phyloP scores from a whole-genome alignment of 2,113 vertebrate species.

The Agapornis roseicollis region DNA sequence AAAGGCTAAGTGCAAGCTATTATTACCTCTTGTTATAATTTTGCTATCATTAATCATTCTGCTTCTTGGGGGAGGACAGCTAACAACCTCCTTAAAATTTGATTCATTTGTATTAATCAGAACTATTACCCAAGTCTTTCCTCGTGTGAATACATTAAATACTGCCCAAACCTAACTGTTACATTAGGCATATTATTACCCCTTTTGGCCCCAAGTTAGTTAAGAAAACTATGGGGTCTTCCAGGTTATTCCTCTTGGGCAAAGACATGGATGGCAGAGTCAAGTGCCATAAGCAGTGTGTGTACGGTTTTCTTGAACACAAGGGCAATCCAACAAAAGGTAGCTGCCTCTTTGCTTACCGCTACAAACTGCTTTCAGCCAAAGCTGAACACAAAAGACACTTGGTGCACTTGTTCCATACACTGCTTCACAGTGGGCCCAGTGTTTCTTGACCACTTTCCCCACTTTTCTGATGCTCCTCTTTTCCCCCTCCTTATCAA shows the following conservation, averaged over 20 bases:
- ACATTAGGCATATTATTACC: neutral
- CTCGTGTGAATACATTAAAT: neutral
- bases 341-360: neutral
- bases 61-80: slow-evolving; percentile 19
- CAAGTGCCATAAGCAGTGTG: neutral
- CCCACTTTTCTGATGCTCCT: neutral
- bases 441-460: neutral
- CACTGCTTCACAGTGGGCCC: neutral
- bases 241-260: neutral
- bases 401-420: neutral
- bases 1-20: neutral
- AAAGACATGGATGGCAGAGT: neutral
- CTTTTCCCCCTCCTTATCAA: neutral
- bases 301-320: neutral
- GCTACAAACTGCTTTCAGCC: neutral
- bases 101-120: slow-evolving; percentile 6
- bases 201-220: neutral
- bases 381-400: neutral
- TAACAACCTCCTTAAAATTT: neutral
- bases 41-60: slow-evolving; percentile 8
- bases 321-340: neutral
- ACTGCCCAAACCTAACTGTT: neutral
- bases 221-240: neutral
- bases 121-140: neutral
- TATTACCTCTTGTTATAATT: slow-evolving; percentile 4